Percentiles rank a stretch among this genome's conserved stretches.
phyloP scores from a whole-genome alignment of 2,113 vertebrate species.

The Raja brachyura region DNA sequence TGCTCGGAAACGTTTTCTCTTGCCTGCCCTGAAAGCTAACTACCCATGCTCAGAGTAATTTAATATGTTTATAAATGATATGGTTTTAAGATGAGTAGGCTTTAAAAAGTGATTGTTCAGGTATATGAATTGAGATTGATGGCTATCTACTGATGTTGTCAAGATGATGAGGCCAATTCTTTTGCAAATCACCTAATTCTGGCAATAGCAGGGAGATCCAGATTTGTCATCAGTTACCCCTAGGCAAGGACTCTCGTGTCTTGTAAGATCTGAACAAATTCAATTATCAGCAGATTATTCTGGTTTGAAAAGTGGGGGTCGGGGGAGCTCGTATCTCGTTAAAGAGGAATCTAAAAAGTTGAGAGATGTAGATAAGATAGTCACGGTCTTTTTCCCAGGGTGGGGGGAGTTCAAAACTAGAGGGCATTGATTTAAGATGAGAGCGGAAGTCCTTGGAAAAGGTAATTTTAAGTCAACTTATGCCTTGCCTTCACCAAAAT shows the following conservation, averaged over 20 bases:
- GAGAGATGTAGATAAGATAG: too few species aligned
- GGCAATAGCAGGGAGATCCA: neutral
- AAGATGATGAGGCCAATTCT: neutral
- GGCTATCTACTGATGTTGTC: neutral
- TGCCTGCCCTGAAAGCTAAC: neutral
- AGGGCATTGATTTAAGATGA: too few species aligned
- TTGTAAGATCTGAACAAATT: neutral
- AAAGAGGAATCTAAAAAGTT: too few species aligned
- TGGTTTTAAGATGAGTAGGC: neutral
- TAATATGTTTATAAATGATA: neutral
- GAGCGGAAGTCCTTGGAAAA: too few species aligned
- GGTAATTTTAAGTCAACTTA: too few species aligned
- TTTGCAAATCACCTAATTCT: neutral
- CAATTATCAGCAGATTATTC: constrained; percentile 4
- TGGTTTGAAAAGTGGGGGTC: neutral
- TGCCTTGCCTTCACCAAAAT: too few species aligned
- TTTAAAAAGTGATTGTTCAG: neutral
- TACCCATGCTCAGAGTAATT: neutral
- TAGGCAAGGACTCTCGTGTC: neutral
- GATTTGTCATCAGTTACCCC: neutral
- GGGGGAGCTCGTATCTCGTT: neutral
- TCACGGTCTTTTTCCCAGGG: too few species aligned
- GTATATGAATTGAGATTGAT: neutral
- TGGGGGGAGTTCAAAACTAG: too few species aligned
- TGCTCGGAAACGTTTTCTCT: neutral